A percentile compares a stretch with the other conserved stretches of the same genome.
Evolutionary conservation across 1,140 invertebrate species (phyloP).

Genomic region (Uloborus diversus): DNA sequence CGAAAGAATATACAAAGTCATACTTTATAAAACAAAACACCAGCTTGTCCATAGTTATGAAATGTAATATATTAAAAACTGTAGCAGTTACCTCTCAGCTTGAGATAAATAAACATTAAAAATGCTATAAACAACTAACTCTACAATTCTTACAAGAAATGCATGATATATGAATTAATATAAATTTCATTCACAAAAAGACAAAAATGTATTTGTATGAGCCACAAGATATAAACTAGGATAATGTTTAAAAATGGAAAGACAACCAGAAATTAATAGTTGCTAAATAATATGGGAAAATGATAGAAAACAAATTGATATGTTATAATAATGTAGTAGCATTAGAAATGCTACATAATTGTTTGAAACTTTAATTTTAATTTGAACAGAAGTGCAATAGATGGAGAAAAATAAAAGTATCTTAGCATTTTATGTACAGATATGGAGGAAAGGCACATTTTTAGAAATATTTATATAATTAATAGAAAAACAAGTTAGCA

Average conservation of each 20-base stretch:
- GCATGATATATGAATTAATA: constrained; percentile 17
- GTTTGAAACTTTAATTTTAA: no score
- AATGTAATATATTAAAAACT: constrained; percentile 34
- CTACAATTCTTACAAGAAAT: constrained; percentile 46
- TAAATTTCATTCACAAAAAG: constrained; percentile 27
- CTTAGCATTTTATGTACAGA: no score
- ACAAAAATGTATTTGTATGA: constrained; percentile 37
- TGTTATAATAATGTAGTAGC: constrained; percentile 2
- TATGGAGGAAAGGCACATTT: constrained; percentile 1
- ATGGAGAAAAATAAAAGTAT: no score
- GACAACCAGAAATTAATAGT: constrained; percentile 38
- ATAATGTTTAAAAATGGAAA: constrained; percentile 36
- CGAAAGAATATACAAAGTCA: constrained; percentile 23
- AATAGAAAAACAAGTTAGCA: no score
- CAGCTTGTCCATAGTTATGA: constrained; percentile 24
- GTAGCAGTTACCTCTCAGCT: constrained; percentile 14
- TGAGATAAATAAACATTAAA: constrained; percentile 37
- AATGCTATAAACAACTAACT: constrained; percentile 35
- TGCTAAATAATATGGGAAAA: constrained; percentile 39
- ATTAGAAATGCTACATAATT: not conserved
- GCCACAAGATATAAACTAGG: constrained; percentile 36
- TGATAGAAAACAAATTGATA: constrained; percentile 38
- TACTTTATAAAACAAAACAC: constrained; percentile 41
- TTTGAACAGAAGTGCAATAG: no score
- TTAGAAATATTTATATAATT: no score